A percentile compares a stretch with the other conserved stretches of the same genome.
These are phyloP conservation scores for Tipula lateralis DNA, from an alignment of 2,888 invertebrate genomes.

Conservation along the genomic window DNA sequence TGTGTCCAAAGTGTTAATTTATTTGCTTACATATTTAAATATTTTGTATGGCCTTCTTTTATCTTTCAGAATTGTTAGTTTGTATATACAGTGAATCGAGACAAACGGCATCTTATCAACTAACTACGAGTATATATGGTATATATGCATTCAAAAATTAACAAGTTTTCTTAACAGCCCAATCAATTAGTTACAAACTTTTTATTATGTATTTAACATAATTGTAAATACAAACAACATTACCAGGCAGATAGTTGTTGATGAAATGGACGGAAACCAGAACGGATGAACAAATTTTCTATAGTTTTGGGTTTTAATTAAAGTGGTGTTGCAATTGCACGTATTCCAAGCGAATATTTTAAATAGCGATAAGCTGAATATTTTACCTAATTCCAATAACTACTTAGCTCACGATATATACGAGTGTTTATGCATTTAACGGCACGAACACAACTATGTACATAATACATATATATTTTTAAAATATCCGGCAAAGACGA, in stretches of 20 bases:
- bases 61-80: not conserved
- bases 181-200: not conserved
- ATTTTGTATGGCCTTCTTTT: not conserved
- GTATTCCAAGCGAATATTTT: not conserved
- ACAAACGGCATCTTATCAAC: not conserved
- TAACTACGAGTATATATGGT: not conserved
- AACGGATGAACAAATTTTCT: not conserved
- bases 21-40: not conserved
- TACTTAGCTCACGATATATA: not conserved
- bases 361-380: not conserved
- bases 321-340: not conserved
- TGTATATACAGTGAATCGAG: not conserved
- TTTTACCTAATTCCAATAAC: too few relatives aligned
- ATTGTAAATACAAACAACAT: not conserved
- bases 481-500: not conserved
- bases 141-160: not conserved
- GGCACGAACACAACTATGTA: not conserved
- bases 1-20: not conserved
- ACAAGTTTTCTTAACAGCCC: not conserved
- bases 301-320: not conserved
- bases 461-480: not conserved
- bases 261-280: not conserved
- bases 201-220: not conserved
- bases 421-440: not conserved
- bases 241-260: not conserved